Evolutionary conservation across 2,113 vertebrate genomes (phyloP).

Genomic region (Oncorhynchus nerka): DNA sequence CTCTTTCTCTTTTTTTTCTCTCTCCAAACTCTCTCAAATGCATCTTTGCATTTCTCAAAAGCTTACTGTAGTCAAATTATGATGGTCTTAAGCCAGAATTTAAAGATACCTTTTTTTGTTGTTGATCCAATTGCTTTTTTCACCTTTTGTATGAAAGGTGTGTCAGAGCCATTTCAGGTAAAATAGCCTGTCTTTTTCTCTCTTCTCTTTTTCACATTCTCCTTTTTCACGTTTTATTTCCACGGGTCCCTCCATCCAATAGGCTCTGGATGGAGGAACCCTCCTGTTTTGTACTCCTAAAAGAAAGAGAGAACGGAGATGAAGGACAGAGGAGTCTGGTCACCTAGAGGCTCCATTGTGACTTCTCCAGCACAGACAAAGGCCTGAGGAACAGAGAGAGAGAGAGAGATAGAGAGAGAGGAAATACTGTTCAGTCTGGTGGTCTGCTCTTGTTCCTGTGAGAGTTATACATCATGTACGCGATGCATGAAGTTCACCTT

Average conservation of each 20-base stretch:
- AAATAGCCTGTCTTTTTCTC: neutral
- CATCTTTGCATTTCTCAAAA: constrained; percentile 7
- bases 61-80: neutral
- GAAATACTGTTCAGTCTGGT: constrained; percentile 27
- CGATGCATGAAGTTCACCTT: constrained; percentile 77
- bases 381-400: constrained; percentile 20
- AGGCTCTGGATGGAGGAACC: constrained; percentile 50
- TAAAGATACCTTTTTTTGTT: neutral
- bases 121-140: neutral
- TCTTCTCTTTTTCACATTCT: neutral
- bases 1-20: neutral
- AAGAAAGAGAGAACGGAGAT: constrained; percentile 34
- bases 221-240: neutral
- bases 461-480: constrained; percentile 65
- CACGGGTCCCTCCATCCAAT: neutral
- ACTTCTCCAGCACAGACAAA: constrained; percentile 42
- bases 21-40: constrained; percentile 9
- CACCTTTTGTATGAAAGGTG: neutral
- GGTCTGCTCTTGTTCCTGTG: constrained; percentile 52
- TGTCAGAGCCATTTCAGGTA: neutral
- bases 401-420: constrained; percentile 5
- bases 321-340: constrained; percentile 30
- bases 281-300: constrained; percentile 32
- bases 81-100: neutral
- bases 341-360: constrained; percentile 49